Evolutionary conservation across 64 coral and sea anemone genomes (phyloP).

Genomic region (Stichodactyla mertensii): DNA sequence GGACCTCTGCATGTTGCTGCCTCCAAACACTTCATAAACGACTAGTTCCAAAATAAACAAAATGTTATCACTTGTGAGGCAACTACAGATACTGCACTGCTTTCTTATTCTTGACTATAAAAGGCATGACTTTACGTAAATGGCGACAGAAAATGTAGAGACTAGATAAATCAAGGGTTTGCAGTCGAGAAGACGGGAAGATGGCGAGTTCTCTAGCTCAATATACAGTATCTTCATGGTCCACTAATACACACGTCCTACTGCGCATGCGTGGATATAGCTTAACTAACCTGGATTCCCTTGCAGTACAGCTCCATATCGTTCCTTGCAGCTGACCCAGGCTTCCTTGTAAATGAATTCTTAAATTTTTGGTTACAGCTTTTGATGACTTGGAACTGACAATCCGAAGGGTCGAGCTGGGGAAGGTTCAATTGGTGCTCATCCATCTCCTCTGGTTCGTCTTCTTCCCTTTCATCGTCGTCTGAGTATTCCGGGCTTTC

Average conservation of each 20-base stretch:
- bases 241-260: too few relatives aligned
- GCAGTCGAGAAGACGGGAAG: too few relatives aligned
- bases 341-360: not conserved
- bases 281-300: slow-evolving; percentile 50
- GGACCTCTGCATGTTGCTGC: slow-evolving; percentile 7
- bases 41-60: slow-evolving; percentile 1
- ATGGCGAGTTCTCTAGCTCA: too few relatives aligned
- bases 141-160: too few relatives aligned
- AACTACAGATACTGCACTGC: too few relatives aligned
- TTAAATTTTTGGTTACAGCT: slow-evolving; percentile 71
- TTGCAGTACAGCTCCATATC: slow-evolving; percentile 37
- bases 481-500: not conserved
- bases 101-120: too few relatives aligned
- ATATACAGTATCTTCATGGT: too few relatives aligned
- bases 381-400: slow-evolving; percentile 44
- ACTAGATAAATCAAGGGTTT: too few relatives aligned
- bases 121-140: too few relatives aligned
- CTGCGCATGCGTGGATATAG: too few relatives aligned
- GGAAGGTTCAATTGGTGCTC: not conserved
- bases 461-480: not conserved
- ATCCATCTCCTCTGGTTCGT: not conserved
- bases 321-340: not conserved
- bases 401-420: not conserved
- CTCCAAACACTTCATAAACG: slow-evolving; percentile 64
- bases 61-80: too few relatives aligned